Base-by-base conservation (phyloP, 2,797 vertebrate genomes). In the Mormyrus hasselquistii region DNA sequence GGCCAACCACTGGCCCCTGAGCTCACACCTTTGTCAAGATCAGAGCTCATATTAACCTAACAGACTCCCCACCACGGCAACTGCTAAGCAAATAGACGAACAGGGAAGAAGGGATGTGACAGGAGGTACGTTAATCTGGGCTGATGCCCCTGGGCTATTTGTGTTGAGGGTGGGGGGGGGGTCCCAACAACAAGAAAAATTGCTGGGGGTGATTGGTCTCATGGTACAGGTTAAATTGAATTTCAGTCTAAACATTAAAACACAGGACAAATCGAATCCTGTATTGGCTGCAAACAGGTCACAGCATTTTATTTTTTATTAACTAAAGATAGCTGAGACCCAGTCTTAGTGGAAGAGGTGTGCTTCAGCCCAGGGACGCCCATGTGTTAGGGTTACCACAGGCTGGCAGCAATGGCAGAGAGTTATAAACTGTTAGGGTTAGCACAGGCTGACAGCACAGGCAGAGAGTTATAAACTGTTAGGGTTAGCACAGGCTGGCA, bases 61-160 rank as follows among this genome's bases (percentile, higher is more conserved):
- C 92, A 89, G 88, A 88, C 4, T 76, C 14, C 90, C 89, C 89
- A 89, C 91, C 49, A 2, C n/a, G 10, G 50, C 88, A 89, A 87
- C 87, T 92, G 84, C 76, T 89, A 94, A 92, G 92, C 90, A 94
- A 95, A 95, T 88, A 88, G 25, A 19, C n/a, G 1, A 47, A 19
- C 10, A 62, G 34, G 91, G 90, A 4, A 49, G 50, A 19, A 10
- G 55, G 76, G 25, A 9, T 59, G 89, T 90, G 59, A 90, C 22
- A 89, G 59, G 16, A 65, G 76, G 62, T 38, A 76, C 5, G 4
- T 14, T 73, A 34, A 73, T 14, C 10, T 73, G 65, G 62, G 65
- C 29, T 73, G 12, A 73, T 14, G 65, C 4, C 29, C 29, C 65
- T 6, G 29, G 65, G 65, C 65, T 73, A 16, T 76, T 38, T 38